These are phyloP conservation scores for Sorex fumeus DNA, from an alignment of 2,113 vertebrate species.

Conservation along the genomic window DNA sequence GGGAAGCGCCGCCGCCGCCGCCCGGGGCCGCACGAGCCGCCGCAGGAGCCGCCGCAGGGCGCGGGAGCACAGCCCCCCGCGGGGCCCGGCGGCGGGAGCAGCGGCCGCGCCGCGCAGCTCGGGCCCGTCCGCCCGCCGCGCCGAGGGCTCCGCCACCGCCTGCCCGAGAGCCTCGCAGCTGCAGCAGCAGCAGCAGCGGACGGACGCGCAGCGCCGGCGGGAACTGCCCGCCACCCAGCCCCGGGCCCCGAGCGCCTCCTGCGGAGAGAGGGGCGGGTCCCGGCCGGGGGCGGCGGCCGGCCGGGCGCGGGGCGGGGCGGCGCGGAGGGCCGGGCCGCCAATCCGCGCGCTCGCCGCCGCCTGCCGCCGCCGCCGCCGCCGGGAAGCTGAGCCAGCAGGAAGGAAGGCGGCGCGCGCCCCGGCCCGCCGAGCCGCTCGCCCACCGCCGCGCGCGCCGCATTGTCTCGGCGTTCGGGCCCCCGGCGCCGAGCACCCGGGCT, in stretches of 20 bases:
- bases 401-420: conserved; percentile 63
- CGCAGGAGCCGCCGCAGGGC: conserved; percentile 24
- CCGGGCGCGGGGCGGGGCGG: conserved; percentile 65
- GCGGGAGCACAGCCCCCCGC: conserved; percentile 55
- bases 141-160: conserved; percentile 33
- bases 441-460: conserved; percentile 34
- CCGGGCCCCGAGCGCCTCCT: conserved; percentile 66
- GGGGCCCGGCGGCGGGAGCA: conserved; percentile 63
- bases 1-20: conserved; percentile 51
- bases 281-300: conserved; percentile 60
- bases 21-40: conserved; percentile 47
- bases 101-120: conserved; percentile 62
- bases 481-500: not conserved
- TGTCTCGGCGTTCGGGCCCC: conserved; percentile 46
- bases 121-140: conserved; percentile 60
- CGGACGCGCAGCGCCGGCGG: conserved; percentile 70
- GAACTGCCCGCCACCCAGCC: conserved; percentile 79
- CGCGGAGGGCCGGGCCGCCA: conserved; percentile 56
- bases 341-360: conserved; percentile 74
- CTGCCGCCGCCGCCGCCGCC: conserved; percentile 70
- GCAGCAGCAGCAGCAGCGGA: too few relatives aligned
- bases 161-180: conserved; percentile 9
- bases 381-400: conserved; percentile 68
- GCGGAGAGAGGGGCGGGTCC: conserved; percentile 77
- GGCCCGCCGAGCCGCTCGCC: not conserved